A percentile compares a stretch with the other conserved stretches of the same genome.
Evolutionary conservation across 2,888 invertebrate species (phyloP).

Genomic region (Mesorhabditis sp.): DNA sequence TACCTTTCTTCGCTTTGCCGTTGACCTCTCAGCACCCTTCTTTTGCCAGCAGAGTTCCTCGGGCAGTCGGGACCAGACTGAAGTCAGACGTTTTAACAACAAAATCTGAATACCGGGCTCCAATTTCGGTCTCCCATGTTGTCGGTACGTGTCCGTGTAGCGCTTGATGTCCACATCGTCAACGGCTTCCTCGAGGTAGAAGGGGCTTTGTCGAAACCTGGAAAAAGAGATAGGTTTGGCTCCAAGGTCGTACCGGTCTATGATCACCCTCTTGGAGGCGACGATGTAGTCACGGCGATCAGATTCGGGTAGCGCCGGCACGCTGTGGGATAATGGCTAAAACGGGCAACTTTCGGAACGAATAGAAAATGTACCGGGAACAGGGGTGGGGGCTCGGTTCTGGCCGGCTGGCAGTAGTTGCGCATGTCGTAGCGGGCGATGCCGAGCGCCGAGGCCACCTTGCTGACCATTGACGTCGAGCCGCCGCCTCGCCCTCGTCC

Average conservation of each 20-base stretch:
- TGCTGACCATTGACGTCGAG: slow-evolving; percentile 26
- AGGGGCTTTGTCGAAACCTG: slow-evolving; percentile 46
- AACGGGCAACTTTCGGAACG: not conserved
- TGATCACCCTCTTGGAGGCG: not conserved
- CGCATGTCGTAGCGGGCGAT: slow-evolving; percentile 50
- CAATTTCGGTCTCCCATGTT: slow-evolving; percentile 28
- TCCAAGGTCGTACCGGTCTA: not conserved
- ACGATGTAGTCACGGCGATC: not conserved
- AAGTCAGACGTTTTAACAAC: slow-evolving; percentile 1
- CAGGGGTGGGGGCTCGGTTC: slow-evolving; percentile 40
- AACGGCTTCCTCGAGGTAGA: slow-evolving; percentile 32
- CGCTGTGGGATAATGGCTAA: not conserved
- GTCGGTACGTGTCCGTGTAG: slow-evolving; percentile 50
- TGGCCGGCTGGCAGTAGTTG: slow-evolving; percentile 17
- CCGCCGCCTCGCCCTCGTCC: slow-evolving; percentile 30
- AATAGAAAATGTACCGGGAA: slow-evolving; percentile 44
- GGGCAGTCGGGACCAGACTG: slow-evolving; percentile 30
- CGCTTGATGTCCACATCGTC: slow-evolving; percentile 44
- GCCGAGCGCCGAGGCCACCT: slow-evolving; percentile 49
- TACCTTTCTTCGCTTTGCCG: slow-evolving; percentile 23
- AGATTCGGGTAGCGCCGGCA: not conserved
- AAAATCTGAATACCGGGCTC: slow-evolving; percentile 25
- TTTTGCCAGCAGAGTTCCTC: slow-evolving; percentile 27
- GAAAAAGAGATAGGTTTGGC: not conserved
- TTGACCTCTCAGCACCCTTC: slow-evolving; percentile 12